Evolutionary conservation across 2,888 invertebrate genomes (phyloP), one percentile per base, ranked within the genome.

Genomic region (Drosophila merina): DNA sequence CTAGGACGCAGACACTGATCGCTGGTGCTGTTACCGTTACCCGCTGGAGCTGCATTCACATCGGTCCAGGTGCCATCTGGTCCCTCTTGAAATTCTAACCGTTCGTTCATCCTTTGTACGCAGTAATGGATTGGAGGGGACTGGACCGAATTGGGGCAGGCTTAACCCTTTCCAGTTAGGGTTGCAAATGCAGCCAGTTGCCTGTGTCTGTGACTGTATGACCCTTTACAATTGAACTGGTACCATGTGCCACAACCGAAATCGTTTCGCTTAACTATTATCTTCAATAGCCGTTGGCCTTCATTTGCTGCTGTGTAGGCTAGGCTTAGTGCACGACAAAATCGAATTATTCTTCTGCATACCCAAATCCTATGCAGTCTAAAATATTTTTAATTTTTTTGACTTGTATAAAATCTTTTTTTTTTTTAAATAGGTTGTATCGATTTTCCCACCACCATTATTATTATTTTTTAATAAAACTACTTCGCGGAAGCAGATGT

Each of bases 81-180:
- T 38, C 30, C 44, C 36, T 20, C 47, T 44, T 47, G 26, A 59
- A 54, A 66, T 49, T 59, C 64, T 10, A 55, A 57, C 50, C 48
- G 14, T 12, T 33, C 54, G 12, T 55, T 50, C 12, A 42, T 44
- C 45, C 58, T 64, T 45, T 30, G 33, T 52, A 42, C 55, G 42
- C 12, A 44, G 52, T 47, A 68, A 75, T 66, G 66, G 51, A 52
- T 72, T 75, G 77, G 76, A 69, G 75, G 76, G 68, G 26, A 55
- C 47, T 56, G 60, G 60, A 59, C 72, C 62, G 75, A 70, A 70
- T 75, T 81, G 79, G 66, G 68, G 72, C 54, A 40, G 75, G 57
- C 58, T 28, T 59, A 33, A 49, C 56, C 47, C 40, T 48, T 45
- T 14, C 66, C 42, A 42, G 12, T 40, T 42, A 42, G 77, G 77